Conservation (phyloP, 2,113 vertebrate genomes). For the Ciconia maguari region DNA sequence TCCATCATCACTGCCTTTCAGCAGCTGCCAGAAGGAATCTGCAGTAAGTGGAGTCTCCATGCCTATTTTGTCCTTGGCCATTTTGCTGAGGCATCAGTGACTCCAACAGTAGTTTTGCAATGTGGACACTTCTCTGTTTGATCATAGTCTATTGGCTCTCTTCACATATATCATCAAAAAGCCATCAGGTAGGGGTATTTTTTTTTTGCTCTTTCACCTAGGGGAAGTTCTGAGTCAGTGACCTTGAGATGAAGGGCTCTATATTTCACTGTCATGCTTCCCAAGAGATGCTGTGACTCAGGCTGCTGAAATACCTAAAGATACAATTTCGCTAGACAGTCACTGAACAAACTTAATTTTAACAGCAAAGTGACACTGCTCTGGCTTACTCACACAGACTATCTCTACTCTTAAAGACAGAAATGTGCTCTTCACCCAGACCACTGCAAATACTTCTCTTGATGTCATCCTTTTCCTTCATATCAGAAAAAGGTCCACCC, state of each 20-base stretch:
- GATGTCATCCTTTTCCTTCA: not conserved
- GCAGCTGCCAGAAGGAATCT: not conserved
- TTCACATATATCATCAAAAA: not conserved
- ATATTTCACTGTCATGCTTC: not conserved
- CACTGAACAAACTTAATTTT: not conserved
- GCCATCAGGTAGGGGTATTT: not conserved
- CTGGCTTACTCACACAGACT: not conserved
- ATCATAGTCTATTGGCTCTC: not conserved
- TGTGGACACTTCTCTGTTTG: not conserved
- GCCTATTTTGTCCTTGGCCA: not conserved
- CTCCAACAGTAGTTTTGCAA: not conserved
- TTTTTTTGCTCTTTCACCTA: not conserved
- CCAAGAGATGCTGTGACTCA: not conserved
- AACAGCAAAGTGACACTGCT: not conserved
- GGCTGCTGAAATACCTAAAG: not conserved
- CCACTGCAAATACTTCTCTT: not conserved
- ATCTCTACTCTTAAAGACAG: not conserved
- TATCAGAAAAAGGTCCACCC: not conserved
- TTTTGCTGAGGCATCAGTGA: not conserved
- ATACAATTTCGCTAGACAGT: not conserved
- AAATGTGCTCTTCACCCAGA: not conserved
- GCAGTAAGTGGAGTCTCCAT: not conserved
- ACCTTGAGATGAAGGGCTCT: not conserved
- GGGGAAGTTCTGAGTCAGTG: not conserved
- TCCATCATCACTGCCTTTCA: not conserved